Evolutionary conservation across 2,888 invertebrate genomes (phyloP).

Genomic region (Ommatoiulus sabulosus): DNA sequence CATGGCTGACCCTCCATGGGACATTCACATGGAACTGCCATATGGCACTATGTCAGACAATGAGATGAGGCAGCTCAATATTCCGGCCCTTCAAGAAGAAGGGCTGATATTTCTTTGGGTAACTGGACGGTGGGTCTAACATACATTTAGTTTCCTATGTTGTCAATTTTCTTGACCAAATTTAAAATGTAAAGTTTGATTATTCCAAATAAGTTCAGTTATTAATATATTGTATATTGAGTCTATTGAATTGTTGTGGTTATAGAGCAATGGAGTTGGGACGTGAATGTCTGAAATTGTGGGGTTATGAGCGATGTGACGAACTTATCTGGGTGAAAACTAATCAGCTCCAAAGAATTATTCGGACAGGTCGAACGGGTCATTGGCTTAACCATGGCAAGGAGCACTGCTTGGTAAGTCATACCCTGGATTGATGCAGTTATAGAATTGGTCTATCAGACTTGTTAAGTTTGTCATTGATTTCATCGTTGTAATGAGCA

Average conservation of each 20-base stretch:
- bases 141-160: background rate
- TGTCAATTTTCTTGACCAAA: no score
- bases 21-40: conserved; percentile 98
- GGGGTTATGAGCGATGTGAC: conserved; percentile 97
- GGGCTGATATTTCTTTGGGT: conserved; percentile 98
- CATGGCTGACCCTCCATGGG: conserved; percentile 99
- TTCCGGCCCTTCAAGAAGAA: conserved; percentile 94
- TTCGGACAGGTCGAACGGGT: conserved; percentile 95
- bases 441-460: no score
- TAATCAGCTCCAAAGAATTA: conserved; percentile 96
- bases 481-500: no score
- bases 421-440: background rate
- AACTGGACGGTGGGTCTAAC: conserved; percentile 78
- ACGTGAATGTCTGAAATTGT: conserved; percentile 92
- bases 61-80: conserved; percentile 95
- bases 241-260: conserved; percentile 59
- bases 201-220: background rate
- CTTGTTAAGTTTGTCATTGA: no score
- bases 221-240: no score
- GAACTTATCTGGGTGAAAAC: conserved; percentile 99
- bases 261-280: conserved; percentile 93
- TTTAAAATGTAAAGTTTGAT: no score
- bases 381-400: conserved; percentile 99
- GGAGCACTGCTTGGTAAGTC: conserved; percentile 87
- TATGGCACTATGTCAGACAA: conserved; percentile 99